Evolutionary conservation across 2,797 vertebrate genomes (phyloP), one percentile per base, ranked within the genome.

Genomic region (Helarctos malayanus): DNA sequence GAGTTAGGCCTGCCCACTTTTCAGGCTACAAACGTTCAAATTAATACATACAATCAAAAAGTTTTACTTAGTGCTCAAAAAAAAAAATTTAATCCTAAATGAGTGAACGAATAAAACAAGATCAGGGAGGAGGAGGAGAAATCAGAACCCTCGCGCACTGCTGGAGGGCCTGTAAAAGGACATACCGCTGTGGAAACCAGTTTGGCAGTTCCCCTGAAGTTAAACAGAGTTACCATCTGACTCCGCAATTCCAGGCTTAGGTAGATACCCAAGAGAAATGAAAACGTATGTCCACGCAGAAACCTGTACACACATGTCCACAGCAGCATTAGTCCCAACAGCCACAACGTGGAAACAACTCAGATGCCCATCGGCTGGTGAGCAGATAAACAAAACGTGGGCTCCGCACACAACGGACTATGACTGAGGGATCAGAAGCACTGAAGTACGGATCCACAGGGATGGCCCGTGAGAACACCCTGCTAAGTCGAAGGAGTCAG

Each of bases 21-120:
- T 80, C 14, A 91, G 94, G 65, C 41, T 89, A 4, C 76, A 88
- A 95, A 81, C 29, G 89, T 89, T 45, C 23, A 89, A 87, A 73
- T 88, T 94, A 79, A 89, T 78, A 76, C 21, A n/a, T 14, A 14
- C 56, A 91, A 68, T 52, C 21, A 71, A 80, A 12, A 76, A 32
- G 27, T 52, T 54, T 78, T 52, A 78, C n/a, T 78, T 78, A 78
- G 47, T 78, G n/a, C 32, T 78, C 75, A 0, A 25, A 11, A 78
- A 52, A 49, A 76, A 32, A 81, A 21, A 3, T 12, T 29, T 71
- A 29, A 32, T 63, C 61, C 29, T 86, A 41, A 23, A 45, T 5
- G 4, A 49, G 52, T 23, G 23, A 82, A 73, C 35, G 41, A 73
- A 49, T n/a, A n/a, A 81, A 45, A 56, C 3, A 82, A 65, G 25